These are phyloP conservation scores for Gymnogyps californianus DNA, from an alignment of 2,113 vertebrate species.

Conservation along the genomic window DNA sequence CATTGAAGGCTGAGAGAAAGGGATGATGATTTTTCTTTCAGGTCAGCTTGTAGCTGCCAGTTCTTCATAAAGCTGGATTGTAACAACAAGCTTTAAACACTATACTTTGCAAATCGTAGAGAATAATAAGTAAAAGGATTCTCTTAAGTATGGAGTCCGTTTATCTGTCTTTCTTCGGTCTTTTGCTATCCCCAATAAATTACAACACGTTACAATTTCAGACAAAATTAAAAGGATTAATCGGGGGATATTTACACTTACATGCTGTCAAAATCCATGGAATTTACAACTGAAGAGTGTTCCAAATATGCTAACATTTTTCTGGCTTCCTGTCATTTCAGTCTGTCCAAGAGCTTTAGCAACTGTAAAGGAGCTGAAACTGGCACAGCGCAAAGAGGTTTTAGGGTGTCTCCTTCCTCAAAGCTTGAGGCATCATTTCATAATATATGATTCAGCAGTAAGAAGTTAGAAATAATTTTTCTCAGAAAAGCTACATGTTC, in stretches of 20 bases:
- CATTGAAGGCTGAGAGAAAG: background rate
- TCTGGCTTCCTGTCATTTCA: conserved; percentile 38
- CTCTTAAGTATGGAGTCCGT: background rate
- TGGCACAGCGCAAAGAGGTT: background rate
- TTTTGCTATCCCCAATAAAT: background rate
- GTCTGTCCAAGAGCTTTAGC: background rate
- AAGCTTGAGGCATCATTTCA: background rate
- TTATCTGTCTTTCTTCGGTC: background rate
- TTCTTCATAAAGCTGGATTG: background rate
- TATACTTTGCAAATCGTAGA: background rate
- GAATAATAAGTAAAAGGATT: background rate
- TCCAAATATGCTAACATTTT: conserved; percentile 25
- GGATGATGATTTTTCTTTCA: background rate
- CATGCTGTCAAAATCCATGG: conserved; percentile 1
- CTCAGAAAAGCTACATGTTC: background rate
- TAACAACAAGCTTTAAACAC: background rate
- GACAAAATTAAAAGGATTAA: background rate
- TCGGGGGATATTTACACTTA: conserved; percentile 28
- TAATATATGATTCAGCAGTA: conserved; percentile 1
- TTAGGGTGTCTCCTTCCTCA: conserved; percentile 14
- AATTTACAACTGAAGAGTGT: conserved; percentile 20
- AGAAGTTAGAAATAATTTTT: background rate
- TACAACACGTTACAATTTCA: background rate
- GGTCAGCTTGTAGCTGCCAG: background rate
- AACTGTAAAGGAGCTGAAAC: conserved; percentile 26